Evolutionary conservation across 2,797 vertebrate genomes (phyloP).

Genomic region (Adelosebastes latens): DNA sequence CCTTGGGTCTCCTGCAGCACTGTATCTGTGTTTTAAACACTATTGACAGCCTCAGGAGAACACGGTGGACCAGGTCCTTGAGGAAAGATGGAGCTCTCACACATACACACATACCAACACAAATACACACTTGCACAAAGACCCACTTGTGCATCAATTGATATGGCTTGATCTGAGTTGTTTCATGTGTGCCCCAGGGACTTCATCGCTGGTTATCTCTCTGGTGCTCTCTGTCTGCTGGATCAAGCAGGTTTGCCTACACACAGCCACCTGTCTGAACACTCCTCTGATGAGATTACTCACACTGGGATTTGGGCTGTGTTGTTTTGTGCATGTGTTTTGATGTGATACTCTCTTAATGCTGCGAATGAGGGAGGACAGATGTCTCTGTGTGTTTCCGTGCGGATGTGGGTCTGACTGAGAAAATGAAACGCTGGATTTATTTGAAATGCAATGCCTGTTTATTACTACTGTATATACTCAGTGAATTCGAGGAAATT

Average conservation of each 20-base stretch:
- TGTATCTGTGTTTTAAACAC: conserved; percentile 18
- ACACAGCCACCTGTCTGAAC: conserved; percentile 59
- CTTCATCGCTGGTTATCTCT: conserved; percentile 30
- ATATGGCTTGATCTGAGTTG: conserved; percentile 26
- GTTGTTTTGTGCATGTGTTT: conserved; percentile 21
- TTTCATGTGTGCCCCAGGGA: conserved; percentile 53
- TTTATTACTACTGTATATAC: conserved; percentile 7
- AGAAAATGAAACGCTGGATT: conserved; percentile 10
- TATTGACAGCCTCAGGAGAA: conserved; percentile 37
- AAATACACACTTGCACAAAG: background rate
- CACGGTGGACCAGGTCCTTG: conserved; percentile 23
- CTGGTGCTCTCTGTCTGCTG: conserved; percentile 43
- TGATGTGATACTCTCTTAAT: conserved; percentile 38
- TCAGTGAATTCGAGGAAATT: conserved; percentile 7
- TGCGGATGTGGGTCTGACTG: background rate
- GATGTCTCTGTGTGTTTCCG: conserved; percentile 12
- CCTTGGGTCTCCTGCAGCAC: conserved; percentile 21
- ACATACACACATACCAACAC: background rate
- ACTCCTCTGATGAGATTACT: conserved; percentile 59
- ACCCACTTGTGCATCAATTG: conserved; percentile 24
- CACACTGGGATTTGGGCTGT: conserved; percentile 48
- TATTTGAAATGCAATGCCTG: conserved; percentile 19
- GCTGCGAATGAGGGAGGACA: conserved; percentile 37
- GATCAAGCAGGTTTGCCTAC: conserved; percentile 52
- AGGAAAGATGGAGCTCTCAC: conserved; percentile 21